Evolutionary conservation across 1,140 invertebrate species (phyloP).

Genomic region (Drosophila persimilis): DNA sequence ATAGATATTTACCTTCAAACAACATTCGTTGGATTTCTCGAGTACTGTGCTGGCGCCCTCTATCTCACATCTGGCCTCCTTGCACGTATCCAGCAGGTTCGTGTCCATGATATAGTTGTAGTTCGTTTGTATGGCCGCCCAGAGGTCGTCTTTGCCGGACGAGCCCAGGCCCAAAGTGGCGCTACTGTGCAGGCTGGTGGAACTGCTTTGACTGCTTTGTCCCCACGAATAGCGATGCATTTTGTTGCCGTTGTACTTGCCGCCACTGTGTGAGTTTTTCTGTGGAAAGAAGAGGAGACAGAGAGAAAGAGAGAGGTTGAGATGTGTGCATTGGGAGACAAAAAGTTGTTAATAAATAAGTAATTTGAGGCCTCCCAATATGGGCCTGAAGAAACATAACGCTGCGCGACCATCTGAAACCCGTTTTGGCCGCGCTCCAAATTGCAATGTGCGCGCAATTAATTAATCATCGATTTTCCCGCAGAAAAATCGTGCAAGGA

Average conservation of each 20-base stretch:
- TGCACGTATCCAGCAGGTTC: conserved; percentile 94
- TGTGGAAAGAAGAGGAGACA: background rate
- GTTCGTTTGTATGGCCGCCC: conserved; percentile 93
- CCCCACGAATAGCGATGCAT: conserved; percentile 87
- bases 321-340: background rate
- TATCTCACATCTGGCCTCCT: conserved; percentile 84
- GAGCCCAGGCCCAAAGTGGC: conserved; percentile 79
- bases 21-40: conserved; percentile 47
- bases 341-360: conserved; percentile 73
- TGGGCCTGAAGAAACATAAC: conserved; percentile 54
- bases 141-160: conserved; percentile 90
- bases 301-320: conserved; percentile 7
- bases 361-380: conserved; percentile 72
- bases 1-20: conserved; percentile 51
- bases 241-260: conserved; percentile 53
- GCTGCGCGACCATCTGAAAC: conserved; percentile 65
- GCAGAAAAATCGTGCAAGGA: conserved; percentile 36
- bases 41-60: conserved; percentile 60
- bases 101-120: conserved; percentile 98
- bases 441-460: conserved; percentile 70
- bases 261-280: conserved; percentile 75
- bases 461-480: conserved; percentile 57
- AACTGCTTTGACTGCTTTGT: conserved; percentile 84
- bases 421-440: conserved; percentile 50
- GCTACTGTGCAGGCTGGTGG: conserved; percentile 84